Evolutionary conservation across 2,797 vertebrate genomes (phyloP), one percentile per base, ranked within the genome.

Genomic region (Rachycentron canadum): DNA sequence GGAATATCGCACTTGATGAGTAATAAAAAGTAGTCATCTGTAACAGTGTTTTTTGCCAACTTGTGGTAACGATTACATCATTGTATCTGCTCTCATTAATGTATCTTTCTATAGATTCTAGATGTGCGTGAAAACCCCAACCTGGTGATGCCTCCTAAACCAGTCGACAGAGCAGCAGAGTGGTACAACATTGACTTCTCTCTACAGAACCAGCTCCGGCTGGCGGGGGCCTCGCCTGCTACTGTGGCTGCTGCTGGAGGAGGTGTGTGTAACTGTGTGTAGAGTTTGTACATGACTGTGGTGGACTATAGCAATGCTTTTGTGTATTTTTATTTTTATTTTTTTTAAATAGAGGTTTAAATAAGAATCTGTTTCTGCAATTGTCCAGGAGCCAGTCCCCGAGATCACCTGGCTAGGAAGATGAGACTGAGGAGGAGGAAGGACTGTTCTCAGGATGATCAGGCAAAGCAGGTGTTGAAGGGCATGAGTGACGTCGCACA

Each of bases 131-230:
- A 99, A 89, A 99, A 99, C 90, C 98, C 98, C 61, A 99, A 89
- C 91, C 92, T 99, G 71, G 97, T 99, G 90, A 99, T 99, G 97
- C 98, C 98, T 0, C 98, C 98, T 0, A 99, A 99, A 83, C 98
- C 98, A 0, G 92, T 94, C 0, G 98, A 99, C 93, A 91, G 83
- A 4, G 90, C 92, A 0, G 94, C 97, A 0, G 97, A 99, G 92
- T 99, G 95, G 95, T 99, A 99, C 96, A 99, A 99, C 95, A 99
- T 99, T 0, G 98, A 99, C 93, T 99, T 99, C 93, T 99, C 98
- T 0, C 94, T 99, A 50, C 98, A 97, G 92, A 99, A 99, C 94
- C 98, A 99, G 90, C 95, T 99, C 28, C 96, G 97, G 23, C 93
- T 99, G 89, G 98, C 98, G 0, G 98, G 98, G 0, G 98, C 98